phyloP scores from a whole-genome alignment of 2,888 invertebrate genomes.

The Plebejus anna region DNA sequence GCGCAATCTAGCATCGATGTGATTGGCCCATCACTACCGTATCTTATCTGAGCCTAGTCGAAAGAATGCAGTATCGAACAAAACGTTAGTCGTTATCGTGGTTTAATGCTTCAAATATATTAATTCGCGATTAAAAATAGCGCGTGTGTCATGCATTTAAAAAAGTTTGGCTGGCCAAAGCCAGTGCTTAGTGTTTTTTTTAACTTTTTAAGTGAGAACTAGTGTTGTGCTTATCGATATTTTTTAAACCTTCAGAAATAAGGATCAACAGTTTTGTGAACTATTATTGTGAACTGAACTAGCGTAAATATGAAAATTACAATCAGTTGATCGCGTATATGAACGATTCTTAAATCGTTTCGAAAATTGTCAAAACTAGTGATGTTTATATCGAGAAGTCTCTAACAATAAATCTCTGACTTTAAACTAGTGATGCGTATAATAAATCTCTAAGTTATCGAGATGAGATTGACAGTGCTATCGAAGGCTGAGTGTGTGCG shows the following conservation, averaged over 20 bases:
- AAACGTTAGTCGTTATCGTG: slow-evolving; percentile 38
- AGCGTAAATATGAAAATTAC: too few relatives aligned
- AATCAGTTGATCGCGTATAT: too few relatives aligned
- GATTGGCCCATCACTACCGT: slow-evolving; percentile 54
- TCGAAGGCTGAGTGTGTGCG: slow-evolving; percentile 55
- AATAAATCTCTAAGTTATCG: background rate
- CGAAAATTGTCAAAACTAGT: slow-evolving; percentile 26
- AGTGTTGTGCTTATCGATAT: background rate
- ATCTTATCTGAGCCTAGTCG: slow-evolving; percentile 44
- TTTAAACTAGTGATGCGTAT: background rate
- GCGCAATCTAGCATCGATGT: slow-evolving; percentile 55
- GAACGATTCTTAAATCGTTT: background rate
- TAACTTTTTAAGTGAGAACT: background rate
- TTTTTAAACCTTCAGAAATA: too few relatives aligned
- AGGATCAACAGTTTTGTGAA: too few relatives aligned
- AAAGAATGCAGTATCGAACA: slow-evolving; percentile 45
- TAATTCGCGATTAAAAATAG: background rate
- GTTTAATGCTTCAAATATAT: background rate
- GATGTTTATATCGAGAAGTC: slow-evolving; percentile 27
- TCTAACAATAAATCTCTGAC: background rate
- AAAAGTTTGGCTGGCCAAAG: too few relatives aligned
- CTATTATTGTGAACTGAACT: too few relatives aligned
- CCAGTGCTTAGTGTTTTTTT: background rate
- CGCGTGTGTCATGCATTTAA: background rate
- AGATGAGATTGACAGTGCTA: slow-evolving; percentile 42